phyloP scores from a whole-genome alignment of 2,888 invertebrate genomes.

The Apotomis betuletana region DNA sequence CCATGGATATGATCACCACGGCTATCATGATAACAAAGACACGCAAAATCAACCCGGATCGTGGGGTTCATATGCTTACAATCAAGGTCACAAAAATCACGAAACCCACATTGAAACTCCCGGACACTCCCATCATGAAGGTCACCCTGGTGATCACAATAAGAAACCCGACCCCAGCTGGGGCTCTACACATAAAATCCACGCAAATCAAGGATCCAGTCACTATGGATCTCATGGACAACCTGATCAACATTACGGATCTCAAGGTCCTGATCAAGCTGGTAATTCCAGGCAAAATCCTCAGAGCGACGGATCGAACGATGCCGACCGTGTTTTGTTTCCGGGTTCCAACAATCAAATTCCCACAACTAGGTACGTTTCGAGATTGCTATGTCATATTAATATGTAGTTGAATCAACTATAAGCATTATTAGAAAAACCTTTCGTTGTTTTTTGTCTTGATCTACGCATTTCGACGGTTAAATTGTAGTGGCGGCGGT shows the following conservation, averaged over 20 bases:
- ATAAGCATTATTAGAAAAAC: too few species aligned
- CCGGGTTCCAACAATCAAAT: slow-evolving; percentile 7
- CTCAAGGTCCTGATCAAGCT: neutral
- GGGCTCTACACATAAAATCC: too few species aligned
- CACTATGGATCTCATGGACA: neutral
- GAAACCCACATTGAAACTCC: neutral
- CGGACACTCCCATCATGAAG: too few species aligned
- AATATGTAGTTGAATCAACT: too few species aligned
- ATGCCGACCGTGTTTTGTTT: slow-evolving; percentile 20
- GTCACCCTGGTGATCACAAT: too few species aligned
- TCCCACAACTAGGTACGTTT: slow-evolving; percentile 27
- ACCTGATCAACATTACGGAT: neutral
- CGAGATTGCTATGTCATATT: too few species aligned
- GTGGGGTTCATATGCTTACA: too few species aligned
- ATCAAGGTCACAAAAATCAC: too few species aligned
- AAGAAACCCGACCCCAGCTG: too few species aligned
- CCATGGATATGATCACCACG: neutral
- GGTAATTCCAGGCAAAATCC: neutral
- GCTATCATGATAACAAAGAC: too few species aligned
- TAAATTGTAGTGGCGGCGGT: too few species aligned
- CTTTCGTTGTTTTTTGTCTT: neutral
- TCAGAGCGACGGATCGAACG: neutral
- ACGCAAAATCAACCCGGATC: too few species aligned
- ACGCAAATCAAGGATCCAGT: neutral
- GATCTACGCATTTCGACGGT: neutral